Evolutionary conservation across 2,888 invertebrate species (phyloP), one percentile per base, ranked within the genome.

Genomic region (Eupithecia centaureata): DNA sequence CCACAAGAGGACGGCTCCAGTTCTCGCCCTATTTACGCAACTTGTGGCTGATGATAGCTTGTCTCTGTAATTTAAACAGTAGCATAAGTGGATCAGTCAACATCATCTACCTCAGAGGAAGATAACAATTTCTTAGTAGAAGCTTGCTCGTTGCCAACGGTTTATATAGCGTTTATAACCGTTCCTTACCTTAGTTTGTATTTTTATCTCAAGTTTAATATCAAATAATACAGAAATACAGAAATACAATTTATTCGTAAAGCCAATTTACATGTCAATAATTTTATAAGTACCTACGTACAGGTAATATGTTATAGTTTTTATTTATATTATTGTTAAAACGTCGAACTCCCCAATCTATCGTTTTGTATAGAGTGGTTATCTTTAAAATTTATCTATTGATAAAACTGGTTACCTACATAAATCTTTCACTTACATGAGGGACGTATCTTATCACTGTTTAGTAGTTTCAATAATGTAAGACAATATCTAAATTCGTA

Each of bases 21-120:
- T 77, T 77, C 79, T 77, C 76, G 86, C 78, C 82, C 85, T 78
- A 85, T 84, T 88, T 88, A 85, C 84, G 86, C 83, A 86, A 88
- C 72, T 68, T 75, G 78, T 72, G 75, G 77, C 79, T 75, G 79
- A 79, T 77, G 72, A 78, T 82, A 80, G 78, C 82, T 82, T 81
- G 83, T 81, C 82, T 84, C 79, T 75, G 80, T 81, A 76, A 83
- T 81, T 78, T 78, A 74, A 85, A 81, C 82, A 81, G 80, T 79
- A 82, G 82, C 84, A 79, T 79, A 75, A 69, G 75, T 72, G 75
- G 68, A 79, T 71, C 78, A 80, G 76, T 80, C 79, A 74, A 82
- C 79, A 79, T 80, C 76, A 79, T 76, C 79, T 72, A 67, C 73
- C 76, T 79, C 78, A 77, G 18, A 57, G 32, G 57, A 77, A 81